Evolutionary conservation across 1,140 invertebrate genomes (phyloP), one percentile per base, ranked within the genome.

Genomic region (Ips nitidus): DNA sequence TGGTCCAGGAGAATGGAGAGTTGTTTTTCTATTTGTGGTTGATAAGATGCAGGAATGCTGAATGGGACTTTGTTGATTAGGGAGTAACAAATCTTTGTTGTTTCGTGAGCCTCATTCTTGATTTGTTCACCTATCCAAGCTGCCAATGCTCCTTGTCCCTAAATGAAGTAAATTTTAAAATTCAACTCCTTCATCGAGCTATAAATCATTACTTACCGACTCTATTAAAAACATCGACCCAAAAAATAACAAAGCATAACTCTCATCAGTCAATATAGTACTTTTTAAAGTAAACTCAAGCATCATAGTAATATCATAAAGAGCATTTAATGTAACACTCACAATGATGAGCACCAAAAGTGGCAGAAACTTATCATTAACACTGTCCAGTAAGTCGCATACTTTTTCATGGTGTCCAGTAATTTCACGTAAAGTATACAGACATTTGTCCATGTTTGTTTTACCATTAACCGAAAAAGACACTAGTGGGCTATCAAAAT

Each of bases 121-220:
- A 67, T 40, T 40, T 59, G 42, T 52, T 67, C 65, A 50, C 65
- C 56, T 4, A 67, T 41, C 3, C 36, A 36, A 2, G 65, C 55
- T 4, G 22, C 40, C 40, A 67, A 50, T n/a, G 56, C 55, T 8
- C 37, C 47, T 59, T 67, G 65, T 8, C 50, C 37, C 64, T 66
- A 45, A 43, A 64, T 22, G 22, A 2, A 50, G 7, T 50, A 2
- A 50, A 50, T 50, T 50, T 50, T 6, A 22, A 8, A 50, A 50
- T 50, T 50, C 45, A 50, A 22, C 1, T 50, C 45, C 45, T 50
- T 50, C 45, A 22, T 22, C 22, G 22, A 22, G 22, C 22, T 22
- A 50, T 3, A 50, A 22, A 8, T 50, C 45, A 50, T 3, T 50
- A 22, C 45, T 50, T 50, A 50, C 45, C 45, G 6, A 6, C 3